These are phyloP conservation scores for Crenuchus spilurus DNA, from an alignment of 2,797 vertebrate species.

Conservation along the genomic window DNA sequence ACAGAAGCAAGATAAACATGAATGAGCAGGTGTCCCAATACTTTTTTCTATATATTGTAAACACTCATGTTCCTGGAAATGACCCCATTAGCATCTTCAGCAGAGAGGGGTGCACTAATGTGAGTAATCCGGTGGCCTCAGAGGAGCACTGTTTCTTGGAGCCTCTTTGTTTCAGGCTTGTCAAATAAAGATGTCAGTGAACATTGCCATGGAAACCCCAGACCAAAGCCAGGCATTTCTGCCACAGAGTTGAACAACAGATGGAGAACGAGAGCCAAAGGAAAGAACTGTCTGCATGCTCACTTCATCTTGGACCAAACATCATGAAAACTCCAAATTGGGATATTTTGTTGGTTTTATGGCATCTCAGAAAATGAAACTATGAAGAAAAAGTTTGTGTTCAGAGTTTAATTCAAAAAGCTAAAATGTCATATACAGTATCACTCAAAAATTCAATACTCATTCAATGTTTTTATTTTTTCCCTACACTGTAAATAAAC, in stretches of 20 bases:
- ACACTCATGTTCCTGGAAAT: conserved; percentile 29
- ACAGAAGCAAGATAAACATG: too few relatives aligned
- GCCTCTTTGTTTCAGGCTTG: conserved; percentile 48
- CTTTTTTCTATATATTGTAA: too few relatives aligned
- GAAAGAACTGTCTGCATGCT: background rate
- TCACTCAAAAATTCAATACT: too few relatives aligned
- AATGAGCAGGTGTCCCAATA: too few relatives aligned
- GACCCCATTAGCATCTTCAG: conserved; percentile 26
- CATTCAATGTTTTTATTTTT: too few relatives aligned
- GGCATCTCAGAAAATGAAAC: too few relatives aligned
- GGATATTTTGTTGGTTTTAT: too few relatives aligned
- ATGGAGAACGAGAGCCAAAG: conserved; percentile 45
- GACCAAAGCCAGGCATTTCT: conserved; percentile 43
- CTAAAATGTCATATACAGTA: too few relatives aligned
- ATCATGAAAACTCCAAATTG: background rate
- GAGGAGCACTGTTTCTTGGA: conserved; percentile 25
- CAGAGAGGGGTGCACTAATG: conserved; percentile 37
- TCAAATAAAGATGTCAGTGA: conserved; percentile 64
- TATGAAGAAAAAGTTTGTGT: too few relatives aligned
- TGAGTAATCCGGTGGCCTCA: conserved; percentile 7
- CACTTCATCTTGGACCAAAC: background rate
- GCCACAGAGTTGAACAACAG: conserved; percentile 57
- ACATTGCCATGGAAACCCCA: conserved; percentile 59
- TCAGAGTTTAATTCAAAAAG: too few relatives aligned
- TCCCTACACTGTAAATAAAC: too few relatives aligned